phyloP scores from a whole-genome alignment of 2,888 invertebrate species.

The Phania funesta region DNA sequence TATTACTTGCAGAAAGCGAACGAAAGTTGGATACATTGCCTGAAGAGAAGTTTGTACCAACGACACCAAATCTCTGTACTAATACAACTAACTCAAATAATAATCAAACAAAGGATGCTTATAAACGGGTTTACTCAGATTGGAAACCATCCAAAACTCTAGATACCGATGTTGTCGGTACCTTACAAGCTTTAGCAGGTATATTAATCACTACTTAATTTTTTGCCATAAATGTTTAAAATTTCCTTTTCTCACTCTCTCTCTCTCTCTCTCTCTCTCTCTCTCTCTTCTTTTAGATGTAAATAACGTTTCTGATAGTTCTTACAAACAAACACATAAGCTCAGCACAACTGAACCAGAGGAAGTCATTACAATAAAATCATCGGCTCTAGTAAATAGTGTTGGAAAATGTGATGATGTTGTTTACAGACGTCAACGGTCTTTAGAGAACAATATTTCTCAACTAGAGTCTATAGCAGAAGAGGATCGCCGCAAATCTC shows the following conservation, averaged over 20 bases:
- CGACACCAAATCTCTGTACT: constrained; percentile 76
- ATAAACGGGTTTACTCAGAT: constrained; percentile 86
- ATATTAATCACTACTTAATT: constrained; percentile 46
- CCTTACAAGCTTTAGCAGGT: constrained; percentile 94
- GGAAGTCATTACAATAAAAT: background rate
- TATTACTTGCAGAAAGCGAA: constrained; percentile 86
- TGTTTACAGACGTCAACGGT: constrained; percentile 82
- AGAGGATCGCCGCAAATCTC: constrained; percentile 83
- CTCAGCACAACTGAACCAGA: constrained; percentile 26
- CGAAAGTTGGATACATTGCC: constrained; percentile 88
- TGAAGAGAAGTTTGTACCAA: constrained; percentile 83
- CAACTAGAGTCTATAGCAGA: constrained; percentile 83
- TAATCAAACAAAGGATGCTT: constrained; percentile 79
- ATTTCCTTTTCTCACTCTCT: background rate
- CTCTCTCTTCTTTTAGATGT: constrained; percentile 71
- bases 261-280: background rate
- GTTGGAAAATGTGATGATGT: constrained; percentile 82
- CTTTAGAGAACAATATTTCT: constrained; percentile 80
- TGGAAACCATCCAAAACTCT: constrained; percentile 90
- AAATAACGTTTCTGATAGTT: constrained; percentile 82
- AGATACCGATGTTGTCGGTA: constrained; percentile 90
- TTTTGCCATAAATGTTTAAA: background rate
- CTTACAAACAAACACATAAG: constrained; percentile 84
- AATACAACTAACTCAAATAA: constrained; percentile 72
- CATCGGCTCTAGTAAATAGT: constrained; percentile 29